Evolutionary conservation across 92 coral and sea anemone genomes (phyloP).

Genomic region (Chrysogorgia sp.): DNA sequence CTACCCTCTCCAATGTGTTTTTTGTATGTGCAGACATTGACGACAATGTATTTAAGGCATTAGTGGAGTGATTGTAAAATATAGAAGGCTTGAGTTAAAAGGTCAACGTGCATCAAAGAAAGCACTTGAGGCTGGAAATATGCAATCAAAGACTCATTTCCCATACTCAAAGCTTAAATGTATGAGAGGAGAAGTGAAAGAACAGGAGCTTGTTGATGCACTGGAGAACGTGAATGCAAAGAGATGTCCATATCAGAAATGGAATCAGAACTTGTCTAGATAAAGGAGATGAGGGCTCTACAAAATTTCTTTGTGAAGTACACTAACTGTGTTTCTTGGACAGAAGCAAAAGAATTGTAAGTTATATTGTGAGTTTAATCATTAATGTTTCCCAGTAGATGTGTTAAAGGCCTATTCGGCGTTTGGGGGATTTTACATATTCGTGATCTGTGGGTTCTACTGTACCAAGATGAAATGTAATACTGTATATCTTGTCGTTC

Average conservation of each 20-base stretch:
- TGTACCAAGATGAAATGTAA: no score
- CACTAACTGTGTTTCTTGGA: slow-evolving; percentile 20
- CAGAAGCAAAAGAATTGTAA: slow-evolving; percentile 3
- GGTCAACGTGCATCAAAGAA: no score
- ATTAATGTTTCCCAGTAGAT: background rate
- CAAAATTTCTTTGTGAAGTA: slow-evolving; percentile 19
- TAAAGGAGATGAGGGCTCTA: slow-evolving; percentile 36
- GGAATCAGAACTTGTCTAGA: slow-evolving; percentile 18
- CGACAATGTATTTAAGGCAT: no score
- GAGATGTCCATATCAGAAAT: background rate
- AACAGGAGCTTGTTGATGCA: slow-evolving; percentile 2
- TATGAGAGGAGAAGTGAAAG: slow-evolving; percentile 16
- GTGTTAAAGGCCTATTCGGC: background rate
- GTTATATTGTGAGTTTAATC: background rate
- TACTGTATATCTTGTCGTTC: no score
- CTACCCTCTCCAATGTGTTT: no score
- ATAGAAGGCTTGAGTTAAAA: no score
- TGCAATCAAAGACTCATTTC: background rate
- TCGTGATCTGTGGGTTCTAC: background rate
- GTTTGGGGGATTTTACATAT: background rate
- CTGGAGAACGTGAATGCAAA: background rate
- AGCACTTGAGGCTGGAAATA: no score
- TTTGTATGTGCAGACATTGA: no score
- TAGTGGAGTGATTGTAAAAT: no score
- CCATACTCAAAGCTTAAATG: slow-evolving; percentile 32